Base-by-base conservation (phyloP, 1,140 invertebrate species). In the Drosophila virilis region DNA sequence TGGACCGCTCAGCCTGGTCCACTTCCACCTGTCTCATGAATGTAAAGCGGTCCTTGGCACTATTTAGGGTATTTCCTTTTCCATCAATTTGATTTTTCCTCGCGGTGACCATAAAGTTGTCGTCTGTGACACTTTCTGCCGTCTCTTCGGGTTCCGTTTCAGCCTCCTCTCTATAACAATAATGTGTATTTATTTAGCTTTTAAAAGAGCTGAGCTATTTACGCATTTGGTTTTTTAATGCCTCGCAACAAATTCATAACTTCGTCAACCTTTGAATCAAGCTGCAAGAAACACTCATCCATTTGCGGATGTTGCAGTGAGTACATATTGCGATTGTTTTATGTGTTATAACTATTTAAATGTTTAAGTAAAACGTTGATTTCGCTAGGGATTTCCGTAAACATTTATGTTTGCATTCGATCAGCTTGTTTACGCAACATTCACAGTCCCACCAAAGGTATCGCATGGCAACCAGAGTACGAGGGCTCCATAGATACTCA, bases 11-110 rank as follows among this genome's bases (percentile, higher is more conserved):
- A 6, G 95, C 94, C 0, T 95, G 96, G 91, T 97, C 96, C 77
- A 94, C 94, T 72, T 96, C 95, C 0, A 97, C 93, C 74, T 94
- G 94, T 59, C 93, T 93, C 96, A 96, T 97, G 81, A 96, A 97
- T 10, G 93, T 93, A 46, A 96, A 96, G 93, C 93, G 92, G 80
- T 94, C 93, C 46, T 93, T 92, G 42, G 84, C 93, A 82, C 28
- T 22, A 12, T 69, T 55, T 4, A 28, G 9, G 2, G 45, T 51
- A 0, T 22, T 54, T 1, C n/a, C 51, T 10, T 28, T 65, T 54
- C n/a, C 32, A 48, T 17, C 37, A 92, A 64, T 32, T 92, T 22
- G 15, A 52, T 73, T 71, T 77, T 96, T 95, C 79, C 94, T 95
- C 1, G 95, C 89, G 65, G 92, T 94, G 38, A 96, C 81, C 58